Conservation (phyloP, 2,113 vertebrate genomes). For the Aegypius monachus region DNA sequence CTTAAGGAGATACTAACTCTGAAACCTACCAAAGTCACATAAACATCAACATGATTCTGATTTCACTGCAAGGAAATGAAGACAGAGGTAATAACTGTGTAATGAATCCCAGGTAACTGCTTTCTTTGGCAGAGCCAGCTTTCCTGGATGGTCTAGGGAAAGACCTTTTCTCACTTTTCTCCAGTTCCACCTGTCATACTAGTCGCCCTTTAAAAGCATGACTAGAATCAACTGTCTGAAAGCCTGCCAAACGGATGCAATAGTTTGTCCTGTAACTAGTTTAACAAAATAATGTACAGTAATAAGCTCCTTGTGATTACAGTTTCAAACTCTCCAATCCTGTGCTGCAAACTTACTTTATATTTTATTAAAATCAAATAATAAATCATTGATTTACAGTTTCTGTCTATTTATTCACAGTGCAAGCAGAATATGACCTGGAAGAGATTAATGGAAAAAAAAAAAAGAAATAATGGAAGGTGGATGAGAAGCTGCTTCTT, state of each 20-base stretch:
- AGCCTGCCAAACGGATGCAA: background rate
- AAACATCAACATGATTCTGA: background rate
- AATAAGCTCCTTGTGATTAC: background rate
- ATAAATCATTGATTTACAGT: constrained; percentile 1
- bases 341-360: background rate
- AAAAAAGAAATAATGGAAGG: constrained; percentile 35
- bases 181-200: background rate
- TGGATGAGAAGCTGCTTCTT: constrained; percentile 53
- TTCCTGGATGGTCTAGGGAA: background rate
- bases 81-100: background rate
- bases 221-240: background rate
- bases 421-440: constrained; percentile 44
- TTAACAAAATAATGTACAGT: background rate
- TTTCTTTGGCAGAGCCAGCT: background rate
- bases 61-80: background rate
- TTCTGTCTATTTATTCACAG: background rate
- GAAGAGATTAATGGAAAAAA: constrained; percentile 28
- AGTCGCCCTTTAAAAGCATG: background rate
- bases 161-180: background rate
- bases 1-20: background rate
- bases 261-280: background rate
- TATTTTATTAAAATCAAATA: background rate
- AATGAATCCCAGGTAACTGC: background rate
- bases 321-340: background rate
- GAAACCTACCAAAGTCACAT: background rate